Conservation (phyloP, 1,140 invertebrate species). For the Calliphora vicina region DNA sequence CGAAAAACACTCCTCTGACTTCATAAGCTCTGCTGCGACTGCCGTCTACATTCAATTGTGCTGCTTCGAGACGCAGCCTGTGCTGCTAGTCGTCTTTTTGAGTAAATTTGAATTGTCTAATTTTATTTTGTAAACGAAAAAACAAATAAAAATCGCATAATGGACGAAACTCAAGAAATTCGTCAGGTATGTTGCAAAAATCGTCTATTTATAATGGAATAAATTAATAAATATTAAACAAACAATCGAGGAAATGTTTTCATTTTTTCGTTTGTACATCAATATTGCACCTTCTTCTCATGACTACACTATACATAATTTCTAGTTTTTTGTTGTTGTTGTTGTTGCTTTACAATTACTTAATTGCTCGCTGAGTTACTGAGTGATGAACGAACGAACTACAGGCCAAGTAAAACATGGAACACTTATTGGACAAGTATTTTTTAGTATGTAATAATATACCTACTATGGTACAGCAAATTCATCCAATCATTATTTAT, state of each 20-base stretch:
- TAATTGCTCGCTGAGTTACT: neutral
- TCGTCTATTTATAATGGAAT: neutral
- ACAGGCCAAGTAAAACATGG: neutral
- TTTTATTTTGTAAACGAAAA: conserved; percentile 16
- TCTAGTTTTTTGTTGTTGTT: neutral
- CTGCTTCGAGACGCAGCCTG: conserved; percentile 6
- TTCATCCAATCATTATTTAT: neutral
- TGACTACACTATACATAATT: neutral
- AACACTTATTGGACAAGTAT: neutral
- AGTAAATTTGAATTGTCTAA: neutral
- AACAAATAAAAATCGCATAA: conserved; percentile 36
- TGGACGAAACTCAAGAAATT: conserved; percentile 62
- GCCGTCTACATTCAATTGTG: neutral
- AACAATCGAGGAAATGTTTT: neutral
- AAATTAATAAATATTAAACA: conserved; percentile 17
- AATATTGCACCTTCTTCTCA: neutral
- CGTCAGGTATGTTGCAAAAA: conserved; percentile 49
- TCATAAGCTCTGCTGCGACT: neutral
- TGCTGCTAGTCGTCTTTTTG: neutral
- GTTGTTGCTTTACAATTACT: neutral
- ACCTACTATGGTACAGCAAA: neutral
- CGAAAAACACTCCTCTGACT: conserved; percentile 11
- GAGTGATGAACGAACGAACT: neutral
- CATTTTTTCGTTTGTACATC: neutral
- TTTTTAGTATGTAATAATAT: neutral